phyloP scores from a whole-genome alignment of 2,888 invertebrate genomes.

The Scrobipalpa costella region DNA sequence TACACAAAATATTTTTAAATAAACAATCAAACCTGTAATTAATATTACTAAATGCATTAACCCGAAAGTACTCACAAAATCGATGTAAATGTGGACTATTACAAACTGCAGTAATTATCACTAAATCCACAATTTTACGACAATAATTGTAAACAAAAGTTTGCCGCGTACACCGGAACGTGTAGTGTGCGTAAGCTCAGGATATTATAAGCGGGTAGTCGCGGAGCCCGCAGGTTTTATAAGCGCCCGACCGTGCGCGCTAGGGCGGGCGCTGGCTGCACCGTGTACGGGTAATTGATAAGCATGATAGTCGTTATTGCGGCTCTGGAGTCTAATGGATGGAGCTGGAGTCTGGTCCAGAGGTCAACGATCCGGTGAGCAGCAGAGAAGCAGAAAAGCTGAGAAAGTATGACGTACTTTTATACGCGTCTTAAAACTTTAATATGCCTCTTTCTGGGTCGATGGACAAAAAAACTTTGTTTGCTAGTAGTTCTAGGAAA shows the following conservation, averaged over 20 bases:
- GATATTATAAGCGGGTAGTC: not conserved
- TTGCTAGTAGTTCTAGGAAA: too few species aligned
- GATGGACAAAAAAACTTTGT: too few species aligned
- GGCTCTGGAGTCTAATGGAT: too few species aligned
- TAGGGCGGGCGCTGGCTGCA: conserved; percentile 38
- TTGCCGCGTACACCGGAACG: conserved; percentile 5
- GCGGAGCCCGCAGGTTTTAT: conserved; percentile 8
- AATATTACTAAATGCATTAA: not conserved
- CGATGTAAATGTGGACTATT: not conserved
- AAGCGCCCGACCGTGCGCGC: conserved; percentile 29
- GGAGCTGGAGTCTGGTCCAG: too few species aligned
- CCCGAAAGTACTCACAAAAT: not conserved
- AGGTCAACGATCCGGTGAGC: too few species aligned
- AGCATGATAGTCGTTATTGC: not conserved
- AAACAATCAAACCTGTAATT: not conserved
- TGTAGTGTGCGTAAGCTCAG: conserved; percentile 14
- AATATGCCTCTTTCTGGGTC: too few species aligned
- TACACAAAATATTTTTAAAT: too few species aligned
- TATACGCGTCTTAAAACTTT: too few species aligned
- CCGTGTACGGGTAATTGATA: not conserved
- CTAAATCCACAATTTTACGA: not conserved
- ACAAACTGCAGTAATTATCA: not conserved
- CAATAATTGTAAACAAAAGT: not conserved
- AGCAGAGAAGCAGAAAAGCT: too few species aligned
- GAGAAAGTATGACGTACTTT: too few species aligned